Percentiles rank a stretch among this genome's conserved stretches.
These are phyloP conservation scores for Liolophura sinensis DNA, from an alignment of 1,140 invertebrate genomes.

Conservation along the genomic window DNA sequence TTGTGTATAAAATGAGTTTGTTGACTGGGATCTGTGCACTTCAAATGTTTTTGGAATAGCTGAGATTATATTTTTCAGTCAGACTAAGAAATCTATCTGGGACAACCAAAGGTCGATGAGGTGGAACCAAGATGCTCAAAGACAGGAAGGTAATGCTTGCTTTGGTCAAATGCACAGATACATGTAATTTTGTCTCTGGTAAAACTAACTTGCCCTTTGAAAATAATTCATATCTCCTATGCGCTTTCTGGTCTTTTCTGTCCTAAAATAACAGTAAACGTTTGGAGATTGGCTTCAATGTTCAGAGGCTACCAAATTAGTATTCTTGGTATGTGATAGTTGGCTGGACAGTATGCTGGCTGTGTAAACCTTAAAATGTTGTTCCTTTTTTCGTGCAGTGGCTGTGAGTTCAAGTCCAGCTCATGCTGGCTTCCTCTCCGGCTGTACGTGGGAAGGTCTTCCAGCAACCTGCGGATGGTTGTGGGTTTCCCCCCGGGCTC, in stretches of 20 bases:
- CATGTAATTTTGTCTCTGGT: neutral
- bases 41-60: neutral
- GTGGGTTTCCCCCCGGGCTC: too few species aligned
- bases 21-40: neutral
- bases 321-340: too few species aligned
- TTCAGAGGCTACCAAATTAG: too few species aligned
- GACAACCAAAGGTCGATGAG: slow-evolving; percentile 52
- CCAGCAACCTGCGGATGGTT: too few species aligned
- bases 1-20: slow-evolving; percentile 6
- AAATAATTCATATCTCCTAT: too few species aligned
- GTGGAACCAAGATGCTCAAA: slow-evolving; percentile 59
- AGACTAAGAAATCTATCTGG: slow-evolving; percentile 55
- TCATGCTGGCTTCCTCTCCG: too few species aligned
- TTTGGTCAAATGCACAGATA: neutral
- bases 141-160: slow-evolving; percentile 52
- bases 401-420: too few species aligned
- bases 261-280: neutral
- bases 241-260: neutral
- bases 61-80: slow-evolving; percentile 25
- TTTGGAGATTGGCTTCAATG: neutral
- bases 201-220: neutral
- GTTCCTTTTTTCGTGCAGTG: too few species aligned
- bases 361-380: too few species aligned
- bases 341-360: too few species aligned
- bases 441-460: too few species aligned